These are phyloP conservation scores for Bombus waltoni DNA, from an alignment of 1,140 invertebrate species.

Conservation along the genomic window DNA sequence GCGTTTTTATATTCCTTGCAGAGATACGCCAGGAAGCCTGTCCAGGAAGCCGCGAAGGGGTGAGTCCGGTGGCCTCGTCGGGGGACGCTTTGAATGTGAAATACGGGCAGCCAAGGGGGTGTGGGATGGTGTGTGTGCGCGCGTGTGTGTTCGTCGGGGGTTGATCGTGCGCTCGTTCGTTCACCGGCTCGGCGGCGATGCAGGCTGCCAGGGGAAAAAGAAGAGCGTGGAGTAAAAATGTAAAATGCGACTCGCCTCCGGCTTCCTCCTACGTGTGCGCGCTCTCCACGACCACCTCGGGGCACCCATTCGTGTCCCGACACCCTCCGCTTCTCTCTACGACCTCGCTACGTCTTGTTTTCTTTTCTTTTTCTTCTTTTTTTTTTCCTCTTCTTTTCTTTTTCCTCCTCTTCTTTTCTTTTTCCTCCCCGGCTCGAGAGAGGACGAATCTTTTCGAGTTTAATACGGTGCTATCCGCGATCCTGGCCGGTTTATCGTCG, in stretches of 20 bases:
- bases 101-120: conserved; percentile 51
- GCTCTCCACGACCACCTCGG: neutral
- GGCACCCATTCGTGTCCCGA: neutral
- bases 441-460: too few relatives aligned
- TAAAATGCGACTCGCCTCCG: conserved; percentile 71
- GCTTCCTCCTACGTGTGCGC: conserved; percentile 30
- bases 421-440: too few relatives aligned
- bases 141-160: neutral
- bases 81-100: conserved; percentile 70
- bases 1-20: conserved; percentile 72
- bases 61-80: conserved; percentile 34
- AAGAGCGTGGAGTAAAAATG: conserved; percentile 68
- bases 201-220: conserved; percentile 54
- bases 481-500: too few relatives aligned
- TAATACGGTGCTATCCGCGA: too few relatives aligned
- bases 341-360: neutral
- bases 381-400: too few relatives aligned
- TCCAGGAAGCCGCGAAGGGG: conserved; percentile 49
- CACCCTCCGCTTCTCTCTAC: neutral
- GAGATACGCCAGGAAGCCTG: conserved; percentile 67
- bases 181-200: conserved; percentile 35
- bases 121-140: conserved; percentile 1
- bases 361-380: too few relatives aligned
- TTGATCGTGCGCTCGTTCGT: conserved; percentile 66
- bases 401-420: neutral